Percentiles rank a stretch among this genome's conserved stretches.
Evolutionary conservation across 2,113 vertebrate species (phyloP).

Genomic region (Daubentonia madagascariensis): DNA sequence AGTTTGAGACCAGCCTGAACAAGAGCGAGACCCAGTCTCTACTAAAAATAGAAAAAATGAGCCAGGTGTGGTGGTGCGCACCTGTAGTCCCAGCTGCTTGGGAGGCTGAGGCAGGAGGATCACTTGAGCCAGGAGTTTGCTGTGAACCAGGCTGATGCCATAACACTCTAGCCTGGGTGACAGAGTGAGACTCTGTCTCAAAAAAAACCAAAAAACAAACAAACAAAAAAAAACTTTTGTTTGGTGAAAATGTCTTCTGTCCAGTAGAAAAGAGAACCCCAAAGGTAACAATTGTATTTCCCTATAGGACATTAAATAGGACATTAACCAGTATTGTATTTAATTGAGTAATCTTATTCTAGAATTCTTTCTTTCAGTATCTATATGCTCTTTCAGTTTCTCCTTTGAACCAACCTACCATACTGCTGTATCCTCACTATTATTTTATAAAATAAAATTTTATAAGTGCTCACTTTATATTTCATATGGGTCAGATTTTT

Average conservation of each 20-base stretch:
- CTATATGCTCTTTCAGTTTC: neutral
- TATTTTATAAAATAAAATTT: neutral
- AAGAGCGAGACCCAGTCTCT: no score
- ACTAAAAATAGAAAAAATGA: no score
- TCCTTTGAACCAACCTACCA: constrained; percentile 4
- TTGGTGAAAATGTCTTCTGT: neutral
- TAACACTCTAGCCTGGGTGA: no score
- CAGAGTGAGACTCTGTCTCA: no score
- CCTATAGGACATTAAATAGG: neutral
- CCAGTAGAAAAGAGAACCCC: neutral
- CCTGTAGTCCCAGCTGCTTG: no score
- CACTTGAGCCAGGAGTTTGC: no score
- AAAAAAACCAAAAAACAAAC: no score
- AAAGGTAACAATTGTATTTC: neutral
- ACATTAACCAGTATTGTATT: neutral
- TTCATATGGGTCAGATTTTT: constrained; percentile 8
- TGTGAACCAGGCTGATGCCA: no score
- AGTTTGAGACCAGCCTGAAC: no score
- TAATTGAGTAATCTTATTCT: neutral
- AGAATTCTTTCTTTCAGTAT: constrained; percentile 34
- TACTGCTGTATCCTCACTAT: neutral
- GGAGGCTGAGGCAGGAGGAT: no score
- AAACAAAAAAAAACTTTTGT: neutral
- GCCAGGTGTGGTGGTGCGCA: no score
- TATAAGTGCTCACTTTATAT: neutral